Evolutionary conservation across 2,797 vertebrate species (phyloP).

Genomic region (Lemur catta): DNA sequence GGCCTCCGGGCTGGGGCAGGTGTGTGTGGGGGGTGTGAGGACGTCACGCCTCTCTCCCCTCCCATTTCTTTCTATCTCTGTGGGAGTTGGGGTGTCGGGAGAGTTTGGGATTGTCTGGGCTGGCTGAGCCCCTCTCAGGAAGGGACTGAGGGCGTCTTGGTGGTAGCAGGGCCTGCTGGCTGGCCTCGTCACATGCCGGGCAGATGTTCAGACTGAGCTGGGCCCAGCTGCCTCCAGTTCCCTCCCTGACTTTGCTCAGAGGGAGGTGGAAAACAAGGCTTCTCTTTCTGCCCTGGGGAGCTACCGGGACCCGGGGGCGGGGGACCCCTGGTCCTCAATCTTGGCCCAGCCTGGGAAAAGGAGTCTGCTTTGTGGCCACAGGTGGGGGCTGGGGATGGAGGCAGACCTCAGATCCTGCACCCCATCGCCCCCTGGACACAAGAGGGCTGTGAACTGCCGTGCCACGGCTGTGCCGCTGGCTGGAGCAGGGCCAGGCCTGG

Average conservation of each 20-base stretch:
- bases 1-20: neutral
- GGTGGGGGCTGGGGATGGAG: neutral
- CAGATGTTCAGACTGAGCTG: slow-evolving; percentile 51
- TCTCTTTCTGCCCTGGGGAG: slow-evolving; percentile 50
- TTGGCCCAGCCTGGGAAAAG: neutral
- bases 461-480: neutral
- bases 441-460: neutral
- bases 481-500: neutral
- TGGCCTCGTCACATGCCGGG: neutral
- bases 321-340: neutral
- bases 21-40: neutral
- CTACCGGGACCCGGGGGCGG: neutral
- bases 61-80: neutral
- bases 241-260: neutral
- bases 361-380: neutral
- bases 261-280: slow-evolving; percentile 20
- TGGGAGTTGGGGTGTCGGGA: neutral
- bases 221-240: slow-evolving; percentile 42
- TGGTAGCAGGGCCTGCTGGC: neutral
- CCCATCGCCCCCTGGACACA: neutral
- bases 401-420: neutral
- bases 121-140: neutral
- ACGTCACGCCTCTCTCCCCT: neutral
- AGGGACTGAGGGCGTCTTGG: neutral
- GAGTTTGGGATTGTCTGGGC: neutral